phyloP scores from a whole-genome alignment of 2,888 invertebrate genomes.

The Drosophila birchii region DNA sequence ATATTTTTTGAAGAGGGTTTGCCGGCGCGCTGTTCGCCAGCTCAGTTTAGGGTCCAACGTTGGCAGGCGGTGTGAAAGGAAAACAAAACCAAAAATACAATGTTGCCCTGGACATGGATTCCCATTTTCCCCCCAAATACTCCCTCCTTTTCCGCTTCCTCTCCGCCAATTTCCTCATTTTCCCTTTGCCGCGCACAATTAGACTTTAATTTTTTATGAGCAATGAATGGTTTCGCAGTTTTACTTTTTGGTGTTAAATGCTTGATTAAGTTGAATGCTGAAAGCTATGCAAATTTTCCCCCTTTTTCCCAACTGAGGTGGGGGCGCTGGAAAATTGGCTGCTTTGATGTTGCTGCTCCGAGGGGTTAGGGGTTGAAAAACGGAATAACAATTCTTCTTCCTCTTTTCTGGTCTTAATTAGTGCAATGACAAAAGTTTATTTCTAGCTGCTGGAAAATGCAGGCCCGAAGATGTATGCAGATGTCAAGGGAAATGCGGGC shows the following conservation, averaged over 20 bases:
- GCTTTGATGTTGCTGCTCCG: slow-evolving; percentile 37
- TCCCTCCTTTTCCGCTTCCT: background rate
- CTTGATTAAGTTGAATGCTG: slow-evolving; percentile 72
- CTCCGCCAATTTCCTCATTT: slow-evolving; percentile 15
- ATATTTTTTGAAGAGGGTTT: slow-evolving; percentile 63
- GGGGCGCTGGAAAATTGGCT: slow-evolving; percentile 43
- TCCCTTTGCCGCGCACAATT: slow-evolving; percentile 59
- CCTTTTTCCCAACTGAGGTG: background rate
- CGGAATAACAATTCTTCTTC: slow-evolving; percentile 31
- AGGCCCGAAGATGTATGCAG: slow-evolving; percentile 52
- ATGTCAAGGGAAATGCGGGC: slow-evolving; percentile 32
- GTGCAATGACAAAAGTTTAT: slow-evolving; percentile 47
- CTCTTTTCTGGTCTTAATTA: slow-evolving; percentile 58
- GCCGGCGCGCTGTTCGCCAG: slow-evolving; percentile 22
- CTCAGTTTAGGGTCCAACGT: slow-evolving; percentile 63
- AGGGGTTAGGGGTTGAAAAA: slow-evolving; percentile 2
- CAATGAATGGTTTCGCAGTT: slow-evolving; percentile 73
- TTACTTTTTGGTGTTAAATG: slow-evolving; percentile 72
- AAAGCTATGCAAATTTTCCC: slow-evolving; percentile 60
- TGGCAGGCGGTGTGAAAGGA: slow-evolving; percentile 51
- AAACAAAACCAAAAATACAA: slow-evolving; percentile 60
- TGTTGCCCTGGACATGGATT: slow-evolving; percentile 48
- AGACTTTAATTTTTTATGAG: slow-evolving; percentile 78
- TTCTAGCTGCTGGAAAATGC: slow-evolving; percentile 41
- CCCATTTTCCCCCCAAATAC: slow-evolving; percentile 2